These are phyloP conservation scores for Aix galericulata DNA, from an alignment of 2,113 vertebrate species.

Conservation along the genomic window DNA sequence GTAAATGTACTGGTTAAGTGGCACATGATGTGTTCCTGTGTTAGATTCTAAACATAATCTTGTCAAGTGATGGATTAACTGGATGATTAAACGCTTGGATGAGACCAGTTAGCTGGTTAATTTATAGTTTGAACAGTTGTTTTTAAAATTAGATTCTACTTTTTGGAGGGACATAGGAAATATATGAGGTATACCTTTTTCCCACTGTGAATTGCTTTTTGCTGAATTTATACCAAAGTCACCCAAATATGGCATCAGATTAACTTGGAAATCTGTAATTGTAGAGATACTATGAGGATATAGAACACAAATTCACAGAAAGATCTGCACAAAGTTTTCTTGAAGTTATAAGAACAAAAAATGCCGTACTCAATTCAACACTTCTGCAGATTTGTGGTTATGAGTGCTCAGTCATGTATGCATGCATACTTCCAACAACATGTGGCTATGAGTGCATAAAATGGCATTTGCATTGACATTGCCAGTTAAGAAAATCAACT, in stretches of 20 bases:
- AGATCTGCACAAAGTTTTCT: background rate
- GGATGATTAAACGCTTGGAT: background rate
- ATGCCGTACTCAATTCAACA: background rate
- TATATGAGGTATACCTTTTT: background rate
- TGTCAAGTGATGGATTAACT: background rate
- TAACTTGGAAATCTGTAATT: background rate
- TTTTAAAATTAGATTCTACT: background rate
- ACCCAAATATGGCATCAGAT: rapidly evolving
- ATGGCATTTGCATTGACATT: conserved; percentile 24
- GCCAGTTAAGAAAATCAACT: conserved; percentile 35
- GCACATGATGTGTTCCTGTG: background rate
- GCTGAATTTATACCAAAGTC: background rate
- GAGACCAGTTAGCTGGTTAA: background rate
- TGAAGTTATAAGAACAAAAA: background rate
- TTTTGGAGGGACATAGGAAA: background rate
- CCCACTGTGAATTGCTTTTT: background rate
- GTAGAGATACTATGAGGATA: background rate
- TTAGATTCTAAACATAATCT: background rate
- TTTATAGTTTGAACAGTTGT: background rate
- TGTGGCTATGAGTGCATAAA: background rate
- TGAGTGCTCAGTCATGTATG: background rate
- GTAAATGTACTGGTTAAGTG: background rate
- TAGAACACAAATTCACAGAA: background rate
- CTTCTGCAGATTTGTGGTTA: background rate
- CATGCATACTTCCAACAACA: background rate